These are phyloP conservation scores for Maniola jurtina DNA, from an alignment of 1,140 invertebrate genomes.

Conservation along the genomic window DNA sequence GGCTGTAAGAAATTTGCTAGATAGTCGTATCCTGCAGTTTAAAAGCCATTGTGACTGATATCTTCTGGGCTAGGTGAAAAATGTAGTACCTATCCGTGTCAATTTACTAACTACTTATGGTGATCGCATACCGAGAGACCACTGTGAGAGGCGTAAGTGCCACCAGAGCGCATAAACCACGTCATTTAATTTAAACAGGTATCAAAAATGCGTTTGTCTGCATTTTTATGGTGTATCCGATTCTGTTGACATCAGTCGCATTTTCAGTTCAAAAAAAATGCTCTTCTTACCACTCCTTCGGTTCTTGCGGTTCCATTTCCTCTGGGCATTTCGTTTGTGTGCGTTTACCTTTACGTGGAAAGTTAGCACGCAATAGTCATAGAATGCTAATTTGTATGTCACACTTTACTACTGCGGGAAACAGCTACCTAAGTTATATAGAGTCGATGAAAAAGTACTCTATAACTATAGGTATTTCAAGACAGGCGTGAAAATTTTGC, in stretches of 20 bases:
- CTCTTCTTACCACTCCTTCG: neutral
- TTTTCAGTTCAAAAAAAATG: too few species aligned
- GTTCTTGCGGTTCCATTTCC: too few species aligned
- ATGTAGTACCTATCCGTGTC: neutral
- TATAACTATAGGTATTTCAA: neutral
- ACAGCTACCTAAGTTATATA: conserved; percentile 6
- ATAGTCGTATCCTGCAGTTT: conserved; percentile 7
- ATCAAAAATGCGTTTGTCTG: too few species aligned
- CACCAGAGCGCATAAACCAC: too few species aligned
- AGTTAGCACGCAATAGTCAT: conserved; percentile 3
- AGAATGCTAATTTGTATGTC: conserved; percentile 16
- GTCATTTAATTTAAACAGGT: too few species aligned
- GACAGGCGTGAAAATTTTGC: too few species aligned
- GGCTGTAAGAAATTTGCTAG: neutral
- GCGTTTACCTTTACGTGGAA: too few species aligned
- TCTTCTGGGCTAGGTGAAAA: neutral
- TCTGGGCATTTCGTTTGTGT: too few species aligned
- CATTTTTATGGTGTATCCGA: too few species aligned
- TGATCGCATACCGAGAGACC: too few species aligned
- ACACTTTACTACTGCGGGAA: conserved; percentile 14
- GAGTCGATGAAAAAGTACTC: neutral
- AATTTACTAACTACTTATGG: neutral
- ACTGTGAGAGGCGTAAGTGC: too few species aligned
- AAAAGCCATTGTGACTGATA: conserved; percentile 3
- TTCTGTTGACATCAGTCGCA: too few species aligned